Evolutionary conservation across 2,113 vertebrate genomes (phyloP).

Genomic region (Silurus meridionalis): DNA sequence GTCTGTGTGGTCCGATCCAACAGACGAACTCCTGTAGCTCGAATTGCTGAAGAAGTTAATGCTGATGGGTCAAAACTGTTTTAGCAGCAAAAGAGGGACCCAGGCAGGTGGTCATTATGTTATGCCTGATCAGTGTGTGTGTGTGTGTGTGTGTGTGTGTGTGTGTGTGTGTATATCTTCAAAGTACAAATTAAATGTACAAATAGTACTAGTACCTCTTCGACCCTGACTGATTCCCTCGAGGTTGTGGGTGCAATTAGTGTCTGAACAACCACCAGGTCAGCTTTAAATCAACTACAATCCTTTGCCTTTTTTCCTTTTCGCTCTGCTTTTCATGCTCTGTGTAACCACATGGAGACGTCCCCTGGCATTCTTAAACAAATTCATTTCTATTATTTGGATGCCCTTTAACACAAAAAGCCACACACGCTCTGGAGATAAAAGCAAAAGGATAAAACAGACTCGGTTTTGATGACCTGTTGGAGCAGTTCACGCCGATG

Average conservation of each 20-base stretch:
- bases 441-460: constrained; percentile 61
- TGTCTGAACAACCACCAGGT: constrained; percentile 40
- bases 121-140: no score
- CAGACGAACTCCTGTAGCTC: no score
- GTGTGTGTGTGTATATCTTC: no score
- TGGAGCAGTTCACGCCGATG: constrained; percentile 46
- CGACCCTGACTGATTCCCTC: constrained; percentile 45
- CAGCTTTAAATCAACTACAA: constrained; percentile 13
- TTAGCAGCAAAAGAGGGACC: no score
- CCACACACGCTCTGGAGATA: constrained; percentile 60
- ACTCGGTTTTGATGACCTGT: constrained; percentile 54
- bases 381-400: constrained; percentile 56
- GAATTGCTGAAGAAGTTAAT: no score
- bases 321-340: constrained; percentile 46
- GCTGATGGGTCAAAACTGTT: no score
- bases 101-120: no score
- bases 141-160: no score
- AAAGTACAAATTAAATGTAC: background rate
- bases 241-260: constrained; percentile 52
- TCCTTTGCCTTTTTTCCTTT: constrained; percentile 19
- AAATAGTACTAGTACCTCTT: constrained; percentile 55
- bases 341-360: constrained; percentile 50
- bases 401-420: constrained; percentile 58
- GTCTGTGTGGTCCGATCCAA: no score
- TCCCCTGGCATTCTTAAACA: constrained; percentile 59